A percentile compares a stretch with the other conserved stretches of the same genome.
phyloP scores from a whole-genome alignment of 1,140 invertebrate species.

The Conus ventricosus region DNA sequence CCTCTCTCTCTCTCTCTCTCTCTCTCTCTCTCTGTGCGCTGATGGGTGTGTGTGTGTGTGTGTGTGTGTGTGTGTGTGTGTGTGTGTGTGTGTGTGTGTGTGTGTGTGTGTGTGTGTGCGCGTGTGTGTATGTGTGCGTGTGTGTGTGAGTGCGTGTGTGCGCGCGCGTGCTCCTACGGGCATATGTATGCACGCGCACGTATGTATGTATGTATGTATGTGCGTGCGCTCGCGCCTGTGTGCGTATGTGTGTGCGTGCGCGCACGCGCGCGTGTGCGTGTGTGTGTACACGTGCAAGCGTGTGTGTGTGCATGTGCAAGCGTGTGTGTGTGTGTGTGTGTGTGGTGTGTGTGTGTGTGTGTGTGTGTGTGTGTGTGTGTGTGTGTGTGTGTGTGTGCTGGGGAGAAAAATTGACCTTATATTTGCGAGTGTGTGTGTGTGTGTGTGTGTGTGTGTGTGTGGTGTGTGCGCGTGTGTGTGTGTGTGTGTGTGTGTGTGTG shows the following conservation, averaged over 20 bases:
- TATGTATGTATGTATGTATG: background rate
- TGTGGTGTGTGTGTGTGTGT: conserved; percentile 9
- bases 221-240: background rate
- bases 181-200: background rate
- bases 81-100: background rate
- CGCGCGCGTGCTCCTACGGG: background rate
- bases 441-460: background rate
- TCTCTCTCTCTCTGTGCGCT: no score
- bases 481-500: conserved; percentile 3
- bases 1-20: no score
- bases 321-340: background rate
- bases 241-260: background rate
- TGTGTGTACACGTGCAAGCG: background rate
- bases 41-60: background rate
- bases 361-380: background rate
- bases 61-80: background rate
- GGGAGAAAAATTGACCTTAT: no score
- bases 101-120: background rate
- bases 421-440: no score
- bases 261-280: background rate
- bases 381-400: background rate
- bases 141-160: background rate
- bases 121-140: background rate
- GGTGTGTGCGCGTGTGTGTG: background rate
- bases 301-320: background rate